Evolutionary conservation across 2,888 invertebrate species (phyloP).

Genomic region (Brachypterus glaber): DNA sequence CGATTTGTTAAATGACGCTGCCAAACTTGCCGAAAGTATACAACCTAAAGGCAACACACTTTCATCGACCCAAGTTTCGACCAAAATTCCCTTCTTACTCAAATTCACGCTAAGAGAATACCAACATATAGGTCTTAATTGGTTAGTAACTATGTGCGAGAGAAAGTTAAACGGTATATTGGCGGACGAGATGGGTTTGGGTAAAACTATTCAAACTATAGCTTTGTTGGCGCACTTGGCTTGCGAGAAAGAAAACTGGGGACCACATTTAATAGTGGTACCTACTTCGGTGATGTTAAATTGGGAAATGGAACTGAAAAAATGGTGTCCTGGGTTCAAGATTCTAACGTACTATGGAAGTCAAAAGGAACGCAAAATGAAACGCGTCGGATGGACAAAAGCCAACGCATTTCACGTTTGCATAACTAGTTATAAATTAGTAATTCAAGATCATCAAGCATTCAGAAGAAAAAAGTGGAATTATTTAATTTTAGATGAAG

Average conservation of each 20-base stretch:
- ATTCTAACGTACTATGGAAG: constrained; percentile 97
- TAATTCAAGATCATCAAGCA: constrained; percentile 96
- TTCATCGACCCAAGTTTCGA: constrained; percentile 86
- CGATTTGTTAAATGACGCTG: constrained; percentile 82
- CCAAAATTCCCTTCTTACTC: constrained; percentile 85
- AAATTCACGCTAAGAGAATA: constrained; percentile 88
- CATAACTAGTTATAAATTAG: constrained; percentile 95
- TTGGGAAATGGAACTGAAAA: constrained; percentile 99
- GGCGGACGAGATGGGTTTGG: constrained; percentile 95
- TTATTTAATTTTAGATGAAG: constrained; percentile 95
- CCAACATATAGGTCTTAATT: constrained; percentile 94
- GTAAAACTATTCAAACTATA: constrained; percentile 96
- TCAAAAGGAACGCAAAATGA: constrained; percentile 87
- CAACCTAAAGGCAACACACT: constrained; percentile 97
- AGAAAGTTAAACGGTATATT: constrained; percentile 91
- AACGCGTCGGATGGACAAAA: constrained; percentile 94
- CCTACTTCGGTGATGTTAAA: constrained; percentile 99
- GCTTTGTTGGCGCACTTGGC: constrained; percentile 89
- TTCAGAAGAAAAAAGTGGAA: constrained; percentile 97
- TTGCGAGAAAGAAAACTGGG: constrained; percentile 88
- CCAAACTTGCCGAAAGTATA: constrained; percentile 88
- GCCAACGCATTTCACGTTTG: constrained; percentile 97
- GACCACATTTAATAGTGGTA: constrained; percentile 96
- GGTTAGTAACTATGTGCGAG: constrained; percentile 94
- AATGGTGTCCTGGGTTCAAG: constrained; percentile 99